A percentile compares a stretch with the other conserved stretches of the same genome.
Evolutionary conservation across 2,888 invertebrate genomes (phyloP).

Genomic region (Synanthedon tipuliformis): DNA sequence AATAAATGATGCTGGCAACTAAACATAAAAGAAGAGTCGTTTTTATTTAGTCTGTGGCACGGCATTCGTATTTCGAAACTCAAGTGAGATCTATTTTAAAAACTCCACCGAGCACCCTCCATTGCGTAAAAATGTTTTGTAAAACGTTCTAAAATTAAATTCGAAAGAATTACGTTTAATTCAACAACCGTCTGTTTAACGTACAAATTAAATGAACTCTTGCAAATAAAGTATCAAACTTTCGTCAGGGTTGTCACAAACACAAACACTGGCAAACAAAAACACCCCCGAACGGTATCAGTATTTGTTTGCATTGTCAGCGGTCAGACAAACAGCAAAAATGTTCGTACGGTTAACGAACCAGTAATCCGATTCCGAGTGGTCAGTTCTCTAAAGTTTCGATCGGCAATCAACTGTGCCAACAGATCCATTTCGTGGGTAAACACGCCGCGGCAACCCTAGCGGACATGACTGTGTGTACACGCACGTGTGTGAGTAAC

Average conservation of each 20-base stretch:
- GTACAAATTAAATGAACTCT: not conserved
- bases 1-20: too few relatives aligned
- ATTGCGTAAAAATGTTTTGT: too few relatives aligned
- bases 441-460: slow-evolving; percentile 42
- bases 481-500: not conserved
- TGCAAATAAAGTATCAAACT: slow-evolving; percentile 11
- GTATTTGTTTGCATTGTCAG: slow-evolving; percentile 49
- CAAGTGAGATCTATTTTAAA: too few relatives aligned
- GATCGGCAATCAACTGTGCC: slow-evolving; percentile 59
- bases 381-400: slow-evolving; percentile 60
- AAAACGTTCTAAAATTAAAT: too few relatives aligned
- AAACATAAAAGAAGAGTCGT: too few relatives aligned
- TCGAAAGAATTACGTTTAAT: not conserved
- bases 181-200: not conserved
- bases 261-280: slow-evolving; percentile 14
- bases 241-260: slow-evolving; percentile 26
- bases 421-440: slow-evolving; percentile 57
- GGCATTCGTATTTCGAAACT: too few relatives aligned
- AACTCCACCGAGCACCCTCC: too few relatives aligned
- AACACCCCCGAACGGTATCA: slow-evolving; percentile 13
- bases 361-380: slow-evolving; percentile 57
- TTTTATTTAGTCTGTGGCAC: too few relatives aligned
- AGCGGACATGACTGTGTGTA: not conserved
- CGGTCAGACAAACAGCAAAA: slow-evolving; percentile 54
- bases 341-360: slow-evolving; percentile 49